Percentiles rank a stretch among this genome's conserved stretches.
phyloP scores from a whole-genome alignment of 2,113 vertebrate genomes.

The Microcebus tavaratra region DNA sequence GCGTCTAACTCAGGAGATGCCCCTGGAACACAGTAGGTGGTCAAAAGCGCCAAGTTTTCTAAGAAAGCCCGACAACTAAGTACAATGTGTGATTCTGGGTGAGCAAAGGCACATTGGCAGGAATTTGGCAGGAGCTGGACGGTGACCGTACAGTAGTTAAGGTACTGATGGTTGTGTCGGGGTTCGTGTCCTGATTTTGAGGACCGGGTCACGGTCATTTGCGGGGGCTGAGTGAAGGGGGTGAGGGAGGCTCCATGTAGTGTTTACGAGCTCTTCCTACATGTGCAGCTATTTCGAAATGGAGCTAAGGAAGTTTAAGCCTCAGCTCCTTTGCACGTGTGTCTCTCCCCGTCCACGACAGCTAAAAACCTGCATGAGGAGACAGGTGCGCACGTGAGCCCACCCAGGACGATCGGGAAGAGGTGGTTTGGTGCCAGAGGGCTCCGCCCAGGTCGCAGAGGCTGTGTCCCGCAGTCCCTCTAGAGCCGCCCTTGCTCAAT shows the following conservation, averaged over 20 bases:
- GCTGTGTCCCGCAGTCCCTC: too few species aligned
- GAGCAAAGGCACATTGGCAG: too few species aligned
- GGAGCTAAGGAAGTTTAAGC: not conserved
- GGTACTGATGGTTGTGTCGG: rapidly evolving
- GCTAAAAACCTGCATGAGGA: not conserved
- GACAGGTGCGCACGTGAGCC: not conserved
- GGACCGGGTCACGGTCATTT: rapidly evolving
- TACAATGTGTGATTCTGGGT: not conserved
- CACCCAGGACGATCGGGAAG: rapidly evolving
- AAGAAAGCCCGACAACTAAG: not conserved
- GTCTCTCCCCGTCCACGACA: not conserved
- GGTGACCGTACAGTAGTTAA: not conserved
- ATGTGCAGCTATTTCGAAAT: not conserved
- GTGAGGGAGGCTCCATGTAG: not conserved
- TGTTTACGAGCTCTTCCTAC: not conserved
- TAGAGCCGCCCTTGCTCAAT: rapidly evolving
- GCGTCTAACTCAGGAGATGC: not conserved
- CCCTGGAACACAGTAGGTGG: too few species aligned
- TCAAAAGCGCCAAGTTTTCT: too few species aligned
- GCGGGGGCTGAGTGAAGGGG: not conserved
- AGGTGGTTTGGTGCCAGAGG: not conserved
- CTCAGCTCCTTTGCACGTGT: not conserved
- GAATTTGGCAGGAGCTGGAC: rapidly evolving
- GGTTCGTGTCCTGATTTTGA: not conserved
- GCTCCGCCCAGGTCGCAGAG: too few species aligned